Evolutionary conservation across 1,140 invertebrate genomes (phyloP).

Genomic region (Drosophila novamexicana): DNA sequence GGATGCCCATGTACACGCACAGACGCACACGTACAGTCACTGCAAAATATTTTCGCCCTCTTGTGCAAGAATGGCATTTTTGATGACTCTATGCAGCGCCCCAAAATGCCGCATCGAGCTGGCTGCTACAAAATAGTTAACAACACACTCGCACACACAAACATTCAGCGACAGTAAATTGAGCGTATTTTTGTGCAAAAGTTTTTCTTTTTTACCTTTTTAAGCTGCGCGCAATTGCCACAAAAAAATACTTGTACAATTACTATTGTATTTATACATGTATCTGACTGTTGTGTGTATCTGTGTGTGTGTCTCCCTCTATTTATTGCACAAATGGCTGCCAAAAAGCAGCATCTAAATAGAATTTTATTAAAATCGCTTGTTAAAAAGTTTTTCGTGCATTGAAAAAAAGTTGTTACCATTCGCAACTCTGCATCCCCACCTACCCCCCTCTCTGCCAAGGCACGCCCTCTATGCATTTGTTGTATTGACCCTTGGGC

Average conservation of each 20-base stretch:
- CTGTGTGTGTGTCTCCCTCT: constrained; percentile 5
- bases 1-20: constrained; percentile 21
- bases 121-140: constrained; percentile 33
- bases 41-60: constrained; percentile 39
- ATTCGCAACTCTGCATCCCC: constrained; percentile 14
- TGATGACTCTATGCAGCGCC: constrained; percentile 1
- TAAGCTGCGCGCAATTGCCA: constrained; percentile 22
- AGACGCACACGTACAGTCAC: constrained; percentile 16
- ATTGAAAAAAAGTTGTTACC: constrained; percentile 66
- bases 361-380: constrained; percentile 83
- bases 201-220: constrained; percentile 27
- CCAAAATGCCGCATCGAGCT: constrained; percentile 5
- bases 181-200: constrained; percentile 43
- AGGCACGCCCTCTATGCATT: neutral
- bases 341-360: constrained; percentile 68
- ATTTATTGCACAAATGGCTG: constrained; percentile 33
- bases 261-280: neutral
- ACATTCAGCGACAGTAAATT: constrained; percentile 34
- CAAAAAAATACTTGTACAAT: constrained; percentile 19
- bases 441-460: neutral
- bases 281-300: neutral
- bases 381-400: constrained; percentile 69
- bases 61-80: constrained; percentile 41
- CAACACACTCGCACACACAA: constrained; percentile 18
- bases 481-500: constrained; percentile 48